A percentile compares a stretch with the other conserved stretches of the same genome.
Evolutionary conservation across 1,140 invertebrate species (phyloP).

Genomic region (Platorchestia sp.): DNA sequence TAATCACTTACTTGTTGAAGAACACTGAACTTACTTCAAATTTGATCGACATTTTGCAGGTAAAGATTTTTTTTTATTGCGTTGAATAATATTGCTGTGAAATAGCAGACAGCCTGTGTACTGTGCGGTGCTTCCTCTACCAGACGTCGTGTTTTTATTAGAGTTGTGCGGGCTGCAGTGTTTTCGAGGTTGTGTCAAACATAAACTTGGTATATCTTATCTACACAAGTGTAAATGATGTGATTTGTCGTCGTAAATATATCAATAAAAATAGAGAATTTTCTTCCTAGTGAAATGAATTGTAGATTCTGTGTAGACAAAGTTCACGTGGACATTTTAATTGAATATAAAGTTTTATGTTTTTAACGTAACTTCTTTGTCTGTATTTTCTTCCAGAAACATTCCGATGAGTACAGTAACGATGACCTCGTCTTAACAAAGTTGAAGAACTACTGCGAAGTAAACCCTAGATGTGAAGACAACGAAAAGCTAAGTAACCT

Average conservation of each 20-base stretch:
- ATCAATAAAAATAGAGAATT: neutral
- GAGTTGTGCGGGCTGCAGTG: neutral
- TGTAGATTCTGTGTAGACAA: neutral
- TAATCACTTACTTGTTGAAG: neutral
- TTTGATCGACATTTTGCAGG: slow-evolving; percentile 4
- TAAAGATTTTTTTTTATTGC: neutral
- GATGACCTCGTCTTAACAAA: neutral
- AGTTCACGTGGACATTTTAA: neutral
- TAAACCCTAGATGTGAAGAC: neutral
- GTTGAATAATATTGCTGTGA: neutral
- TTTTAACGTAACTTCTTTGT: neutral
- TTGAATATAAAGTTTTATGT: neutral
- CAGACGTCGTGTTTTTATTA: neutral
- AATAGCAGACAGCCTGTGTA: neutral
- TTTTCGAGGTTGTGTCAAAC: neutral
- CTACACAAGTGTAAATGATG: neutral
- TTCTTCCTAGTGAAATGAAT: neutral
- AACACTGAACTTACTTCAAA: neutral
- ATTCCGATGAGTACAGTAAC: neutral
- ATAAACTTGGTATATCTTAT: neutral
- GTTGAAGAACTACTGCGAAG: neutral
- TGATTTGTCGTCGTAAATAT: too few relatives aligned
- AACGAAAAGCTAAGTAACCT: neutral
- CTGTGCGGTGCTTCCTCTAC: neutral
- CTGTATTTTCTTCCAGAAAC: neutral